phyloP scores from a whole-genome alignment of 2,113 vertebrate species.

The Nothoprocta perdicaria region DNA sequence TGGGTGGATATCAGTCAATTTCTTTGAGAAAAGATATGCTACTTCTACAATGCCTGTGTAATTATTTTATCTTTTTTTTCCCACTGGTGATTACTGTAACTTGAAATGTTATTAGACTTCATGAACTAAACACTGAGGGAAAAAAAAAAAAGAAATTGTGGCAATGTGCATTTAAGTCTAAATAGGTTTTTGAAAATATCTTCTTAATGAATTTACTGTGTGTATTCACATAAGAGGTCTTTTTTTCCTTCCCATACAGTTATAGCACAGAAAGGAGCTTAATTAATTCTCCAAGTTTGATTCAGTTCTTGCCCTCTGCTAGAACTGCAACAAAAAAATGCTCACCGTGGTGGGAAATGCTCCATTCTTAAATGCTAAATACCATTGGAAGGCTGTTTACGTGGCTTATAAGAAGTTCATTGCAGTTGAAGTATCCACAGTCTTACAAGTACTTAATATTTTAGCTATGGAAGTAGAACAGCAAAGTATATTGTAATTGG shows the following conservation, averaged over 20 bases:
- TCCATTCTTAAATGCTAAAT: background rate
- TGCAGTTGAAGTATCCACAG: background rate
- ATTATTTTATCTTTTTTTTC: background rate
- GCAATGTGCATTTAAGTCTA: background rate
- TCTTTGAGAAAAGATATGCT: background rate
- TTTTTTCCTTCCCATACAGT: background rate
- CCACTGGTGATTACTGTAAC: background rate
- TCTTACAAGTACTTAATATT: background rate
- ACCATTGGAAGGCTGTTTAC: background rate
- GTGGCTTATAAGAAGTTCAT: background rate
- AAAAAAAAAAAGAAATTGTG: background rate
- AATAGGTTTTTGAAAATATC: background rate
- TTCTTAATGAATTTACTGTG: background rate
- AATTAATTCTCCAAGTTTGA: background rate
- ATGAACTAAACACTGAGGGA: background rate
- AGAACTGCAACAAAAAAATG: background rate
- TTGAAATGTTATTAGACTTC: background rate
- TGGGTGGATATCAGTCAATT: background rate
- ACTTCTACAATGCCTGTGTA: background rate
- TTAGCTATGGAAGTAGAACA: background rate
- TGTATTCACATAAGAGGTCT: background rate
- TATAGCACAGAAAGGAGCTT: background rate
- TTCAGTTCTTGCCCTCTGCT: background rate
- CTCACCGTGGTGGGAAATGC: background rate
- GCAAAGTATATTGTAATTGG: background rate